phyloP scores from a whole-genome alignment of 2,797 vertebrate genomes.

The Manis javanica region DNA sequence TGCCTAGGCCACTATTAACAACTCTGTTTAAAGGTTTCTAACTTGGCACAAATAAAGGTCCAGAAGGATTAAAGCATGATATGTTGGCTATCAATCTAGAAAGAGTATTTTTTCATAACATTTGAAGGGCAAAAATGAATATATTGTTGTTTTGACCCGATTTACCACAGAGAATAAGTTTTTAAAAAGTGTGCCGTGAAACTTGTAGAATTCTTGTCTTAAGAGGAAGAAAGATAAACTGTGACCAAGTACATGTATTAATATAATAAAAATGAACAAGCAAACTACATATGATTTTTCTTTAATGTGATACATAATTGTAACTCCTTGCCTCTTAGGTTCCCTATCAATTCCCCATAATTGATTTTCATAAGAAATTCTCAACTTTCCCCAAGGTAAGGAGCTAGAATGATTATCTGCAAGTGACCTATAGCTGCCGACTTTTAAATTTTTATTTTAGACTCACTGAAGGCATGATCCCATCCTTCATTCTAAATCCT shows the following conservation, averaged over 20 bases:
- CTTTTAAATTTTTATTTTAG: neutral
- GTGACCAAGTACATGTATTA: neutral
- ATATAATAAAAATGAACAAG: neutral
- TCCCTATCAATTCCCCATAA: neutral
- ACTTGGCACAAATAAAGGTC: conserved; percentile 71
- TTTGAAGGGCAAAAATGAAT: conserved; percentile 5
- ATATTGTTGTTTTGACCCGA: conserved; percentile 34
- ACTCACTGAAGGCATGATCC: neutral
- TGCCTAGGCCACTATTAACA: conserved; percentile 73
- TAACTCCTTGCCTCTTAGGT: neutral
- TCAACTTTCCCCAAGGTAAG: neutral
- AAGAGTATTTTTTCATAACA: conserved; percentile 62
- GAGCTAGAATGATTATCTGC: neutral
- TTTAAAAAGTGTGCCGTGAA: neutral
- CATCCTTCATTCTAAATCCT: neutral
- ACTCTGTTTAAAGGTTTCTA: conserved; percentile 72
- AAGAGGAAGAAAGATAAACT: neutral
- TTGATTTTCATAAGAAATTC: neutral
- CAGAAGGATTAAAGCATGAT: conserved; percentile 68
- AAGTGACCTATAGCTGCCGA: neutral
- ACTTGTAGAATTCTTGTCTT: neutral
- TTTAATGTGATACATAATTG: neutral
- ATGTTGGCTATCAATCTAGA: conserved; percentile 39
- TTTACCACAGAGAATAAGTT: neutral
- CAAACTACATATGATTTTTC: neutral